Conservation (phyloP, 2,113 vertebrate species). For the Hydropotes inermis region DNA sequence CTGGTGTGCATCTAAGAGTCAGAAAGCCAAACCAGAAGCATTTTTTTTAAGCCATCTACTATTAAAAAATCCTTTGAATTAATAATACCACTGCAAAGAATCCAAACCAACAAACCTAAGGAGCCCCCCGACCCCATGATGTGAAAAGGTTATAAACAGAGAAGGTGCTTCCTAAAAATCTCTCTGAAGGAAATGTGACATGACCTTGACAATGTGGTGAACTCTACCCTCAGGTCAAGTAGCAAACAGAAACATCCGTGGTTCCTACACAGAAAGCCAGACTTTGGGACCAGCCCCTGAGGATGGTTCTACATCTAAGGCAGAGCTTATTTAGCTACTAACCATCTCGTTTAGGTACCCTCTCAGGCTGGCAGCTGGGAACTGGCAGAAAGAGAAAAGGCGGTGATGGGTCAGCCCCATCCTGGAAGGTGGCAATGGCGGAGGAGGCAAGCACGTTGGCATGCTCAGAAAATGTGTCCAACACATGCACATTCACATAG, state of each 20-base stretch:
- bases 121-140: background rate
- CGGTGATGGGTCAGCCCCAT: constrained; percentile 88
- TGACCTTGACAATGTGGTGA: background rate
- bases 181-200: background rate
- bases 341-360: constrained; percentile 90
- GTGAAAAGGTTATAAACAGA: background rate
- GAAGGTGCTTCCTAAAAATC: background rate
- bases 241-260: background rate
- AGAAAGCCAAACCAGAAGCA: background rate
- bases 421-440: constrained; percentile 90
- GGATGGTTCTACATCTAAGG: constrained; percentile 76
- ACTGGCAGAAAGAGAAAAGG: constrained; percentile 91
- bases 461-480: constrained; percentile 92
- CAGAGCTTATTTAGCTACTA: constrained; percentile 82
- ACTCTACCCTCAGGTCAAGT: background rate
- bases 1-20: background rate
- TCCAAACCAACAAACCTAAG: background rate
- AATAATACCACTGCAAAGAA: background rate
- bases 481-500: constrained; percentile 89
- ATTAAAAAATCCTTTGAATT: background rate
- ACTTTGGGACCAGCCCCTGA: background rate
- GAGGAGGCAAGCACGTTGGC: constrained; percentile 90
- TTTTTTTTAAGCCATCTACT: background rate
- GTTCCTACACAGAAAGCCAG: background rate
- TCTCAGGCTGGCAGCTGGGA: constrained; percentile 85